Evolutionary conservation across 2,113 vertebrate genomes (phyloP).

Genomic region (Myotis davidii): DNA sequence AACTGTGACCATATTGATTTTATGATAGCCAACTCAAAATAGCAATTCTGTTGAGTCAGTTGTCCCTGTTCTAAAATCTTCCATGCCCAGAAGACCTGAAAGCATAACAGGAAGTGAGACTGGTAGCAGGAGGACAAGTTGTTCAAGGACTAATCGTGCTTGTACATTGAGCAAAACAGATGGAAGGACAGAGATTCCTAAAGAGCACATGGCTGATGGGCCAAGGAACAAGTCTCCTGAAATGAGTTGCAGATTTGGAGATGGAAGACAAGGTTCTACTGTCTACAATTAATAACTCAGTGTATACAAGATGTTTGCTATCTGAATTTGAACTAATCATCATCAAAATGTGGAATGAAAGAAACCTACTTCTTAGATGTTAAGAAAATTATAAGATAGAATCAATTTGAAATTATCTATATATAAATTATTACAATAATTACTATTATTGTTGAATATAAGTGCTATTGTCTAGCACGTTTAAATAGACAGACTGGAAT

Average conservation of each 20-base stretch:
- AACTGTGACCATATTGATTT: neutral
- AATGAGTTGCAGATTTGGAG: conserved; percentile 10
- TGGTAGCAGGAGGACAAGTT: neutral
- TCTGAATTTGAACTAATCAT: neutral
- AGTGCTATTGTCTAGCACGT: neutral
- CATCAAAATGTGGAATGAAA: neutral
- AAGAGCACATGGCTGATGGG: neutral
- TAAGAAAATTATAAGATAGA: neutral
- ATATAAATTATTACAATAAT: neutral
- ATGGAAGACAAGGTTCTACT: neutral
- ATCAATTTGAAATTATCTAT: neutral
- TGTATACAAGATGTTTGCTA: neutral
- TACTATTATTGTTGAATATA: neutral
- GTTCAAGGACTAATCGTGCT: neutral
- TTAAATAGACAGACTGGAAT: neutral
- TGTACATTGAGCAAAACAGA: neutral
- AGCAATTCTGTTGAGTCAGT: neutral
- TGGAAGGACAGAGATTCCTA: neutral
- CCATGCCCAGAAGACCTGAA: neutral
- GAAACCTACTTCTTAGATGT: neutral
- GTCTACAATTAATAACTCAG: neutral
- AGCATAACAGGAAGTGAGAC: neutral
- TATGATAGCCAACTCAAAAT: neutral
- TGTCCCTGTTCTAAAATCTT: neutral
- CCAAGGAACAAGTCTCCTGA: neutral